A percentile compares a stretch with the other conserved stretches of the same genome.
phyloP scores from a whole-genome alignment of 2,797 vertebrate species.

The Epinephelus coioides region DNA sequence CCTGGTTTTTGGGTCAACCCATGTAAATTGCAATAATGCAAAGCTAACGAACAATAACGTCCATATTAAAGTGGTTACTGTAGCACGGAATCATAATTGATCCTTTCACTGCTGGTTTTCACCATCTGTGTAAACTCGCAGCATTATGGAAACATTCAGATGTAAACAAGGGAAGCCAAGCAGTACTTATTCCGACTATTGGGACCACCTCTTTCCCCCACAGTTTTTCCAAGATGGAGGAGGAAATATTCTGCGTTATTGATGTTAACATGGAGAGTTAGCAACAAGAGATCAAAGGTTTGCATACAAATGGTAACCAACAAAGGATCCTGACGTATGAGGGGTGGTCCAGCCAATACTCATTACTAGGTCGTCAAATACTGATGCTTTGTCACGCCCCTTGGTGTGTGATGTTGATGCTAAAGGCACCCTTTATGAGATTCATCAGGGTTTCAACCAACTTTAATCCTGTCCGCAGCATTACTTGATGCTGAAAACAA shows the following conservation, averaged over 20 bases:
- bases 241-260: background rate
- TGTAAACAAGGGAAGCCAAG: constrained; percentile 9
- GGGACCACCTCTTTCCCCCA: background rate
- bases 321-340: background rate
- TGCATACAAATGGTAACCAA: background rate
- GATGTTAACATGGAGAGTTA: background rate
- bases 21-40: background rate
- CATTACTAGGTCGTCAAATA: no score
- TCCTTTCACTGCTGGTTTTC: constrained; percentile 20
- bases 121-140: constrained; percentile 29
- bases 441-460: no score
- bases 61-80: background rate
- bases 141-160: constrained; percentile 14
- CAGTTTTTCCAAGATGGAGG: background rate
- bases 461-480: no score
- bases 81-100: constrained; percentile 7
- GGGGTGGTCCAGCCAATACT: background rate
- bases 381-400: no score
- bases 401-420: no score
- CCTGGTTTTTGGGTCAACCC: constrained; percentile 19
- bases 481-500: no score
- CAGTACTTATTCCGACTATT: background rate
- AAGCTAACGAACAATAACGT: background rate
- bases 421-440: no score
- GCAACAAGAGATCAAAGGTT: background rate